These are phyloP conservation scores for Menura novaehollandiae DNA, from an alignment of 2,113 vertebrate species.

Conservation along the genomic window DNA sequence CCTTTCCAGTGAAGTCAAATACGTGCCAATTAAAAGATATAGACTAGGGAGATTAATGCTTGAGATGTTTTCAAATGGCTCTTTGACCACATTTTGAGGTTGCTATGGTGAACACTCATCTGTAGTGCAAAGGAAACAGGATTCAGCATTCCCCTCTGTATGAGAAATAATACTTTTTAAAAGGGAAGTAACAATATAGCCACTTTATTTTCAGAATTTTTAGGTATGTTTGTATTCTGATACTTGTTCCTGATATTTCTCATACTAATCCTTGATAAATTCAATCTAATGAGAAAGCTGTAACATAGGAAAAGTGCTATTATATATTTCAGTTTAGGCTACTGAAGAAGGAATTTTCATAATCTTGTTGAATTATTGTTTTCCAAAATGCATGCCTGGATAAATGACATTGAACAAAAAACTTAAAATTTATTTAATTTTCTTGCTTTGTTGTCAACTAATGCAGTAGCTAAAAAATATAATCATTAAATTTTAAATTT, in stretches of 20 bases:
- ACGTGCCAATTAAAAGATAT: not conserved
- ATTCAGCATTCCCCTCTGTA: not conserved
- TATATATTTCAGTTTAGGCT: not conserved
- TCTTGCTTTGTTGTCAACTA: not conserved
- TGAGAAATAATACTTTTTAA: not conserved
- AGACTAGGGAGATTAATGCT: not conserved
- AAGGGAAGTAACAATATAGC: not conserved
- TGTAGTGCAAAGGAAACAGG: not conserved
- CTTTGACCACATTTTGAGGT: constrained; percentile 10
- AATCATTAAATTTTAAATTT: not conserved
- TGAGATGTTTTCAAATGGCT: not conserved
- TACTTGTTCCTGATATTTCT: not conserved
- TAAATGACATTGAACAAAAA: not conserved
- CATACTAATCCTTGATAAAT: not conserved
- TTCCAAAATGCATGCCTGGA: not conserved
- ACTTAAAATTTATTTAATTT: not conserved
- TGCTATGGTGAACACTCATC: constrained; percentile 5
- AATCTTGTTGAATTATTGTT: not conserved
- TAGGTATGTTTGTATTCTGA: not conserved
- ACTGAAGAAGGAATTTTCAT: not conserved
- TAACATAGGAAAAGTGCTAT: not conserved
- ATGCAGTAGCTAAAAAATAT: not conserved
- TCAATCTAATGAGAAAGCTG: not conserved
- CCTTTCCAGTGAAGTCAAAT: not conserved
- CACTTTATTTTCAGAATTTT: not conserved